Base-by-base conservation (phyloP, 2,797 vertebrate genomes). In the Atherinosoma microstoma region DNA sequence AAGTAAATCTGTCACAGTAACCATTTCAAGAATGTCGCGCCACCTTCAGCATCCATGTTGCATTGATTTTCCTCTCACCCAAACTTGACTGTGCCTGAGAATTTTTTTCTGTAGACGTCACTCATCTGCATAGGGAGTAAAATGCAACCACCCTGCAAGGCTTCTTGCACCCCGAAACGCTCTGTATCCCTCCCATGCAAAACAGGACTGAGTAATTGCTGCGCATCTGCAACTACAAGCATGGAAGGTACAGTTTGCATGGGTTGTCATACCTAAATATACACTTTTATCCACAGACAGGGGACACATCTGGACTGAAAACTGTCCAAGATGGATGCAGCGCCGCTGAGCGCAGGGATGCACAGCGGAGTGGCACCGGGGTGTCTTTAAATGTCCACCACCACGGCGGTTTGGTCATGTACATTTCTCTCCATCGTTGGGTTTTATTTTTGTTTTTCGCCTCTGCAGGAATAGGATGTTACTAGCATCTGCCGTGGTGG, bases 401-500 rank as follows among this genome's bases (percentile, higher is more conserved):
- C 30, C 70, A 54, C 60, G 32, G 54, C 40, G 38, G 60, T 32
- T 49, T 58, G 67, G 36, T 35, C 34, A 20, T 64, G 42, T 70
- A 24, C 38, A 18, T 36, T 30, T 64, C 61, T 65, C 67, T 34
- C 13, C 69, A 27, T 51, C 75, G 38, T 59, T 35, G 5, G 10
- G 11, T 8, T 24, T 49, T 73, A 29, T 67, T 58, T 29, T 69
- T 35, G 80, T 75, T 70, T 40, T 54, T 35, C 40, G 10, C 34
- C 57, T 66, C 79, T 86, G 81, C 88, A 94, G 94, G 93, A 75
- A 78, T 82, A 94, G 94, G 91, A 97, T 97, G 97, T 95, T 97
- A 94, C 93, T 98, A 94, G 96, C 96, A 66, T 97, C 97, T 83
- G 96, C 96, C 59, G 96, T 97, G 73, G 97, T 97, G 91, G 97